phyloP scores from a whole-genome alignment of 2,797 vertebrate genomes.

The Poeciliopsis infans region DNA sequence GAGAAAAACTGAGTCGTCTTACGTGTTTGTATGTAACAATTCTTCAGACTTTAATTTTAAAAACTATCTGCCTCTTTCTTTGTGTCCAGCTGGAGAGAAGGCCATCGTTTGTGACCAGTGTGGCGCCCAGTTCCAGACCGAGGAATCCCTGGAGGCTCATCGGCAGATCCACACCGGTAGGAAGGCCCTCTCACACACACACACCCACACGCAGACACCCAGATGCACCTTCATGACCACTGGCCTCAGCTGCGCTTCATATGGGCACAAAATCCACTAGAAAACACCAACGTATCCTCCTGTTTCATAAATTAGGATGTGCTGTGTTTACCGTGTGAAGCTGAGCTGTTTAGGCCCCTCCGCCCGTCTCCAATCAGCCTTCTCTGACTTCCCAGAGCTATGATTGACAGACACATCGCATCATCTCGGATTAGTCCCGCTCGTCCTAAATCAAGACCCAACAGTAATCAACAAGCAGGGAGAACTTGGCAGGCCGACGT shows the following conservation, averaged over 20 bases:
- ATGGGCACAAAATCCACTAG: background rate
- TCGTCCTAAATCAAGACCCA: conserved; percentile 67
- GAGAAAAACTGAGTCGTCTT: background rate
- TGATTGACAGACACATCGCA: conserved; percentile 66
- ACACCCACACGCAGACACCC: conserved; percentile 9
- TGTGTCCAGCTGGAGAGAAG: conserved; percentile 90
- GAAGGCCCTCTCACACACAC: conserved; percentile 44
- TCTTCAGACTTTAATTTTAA: background rate
- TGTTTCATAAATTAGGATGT: conserved; percentile 11
- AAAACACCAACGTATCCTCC: background rate
- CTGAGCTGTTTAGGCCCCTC: background rate
- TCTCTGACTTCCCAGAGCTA: conserved; percentile 35
- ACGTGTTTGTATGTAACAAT: background rate
- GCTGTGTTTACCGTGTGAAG: conserved; percentile 1
- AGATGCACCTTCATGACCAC: conserved; percentile 15
- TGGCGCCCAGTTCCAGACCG: conserved; percentile 96
- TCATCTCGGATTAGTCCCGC: conserved; percentile 66
- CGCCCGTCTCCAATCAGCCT: conserved; percentile 14
- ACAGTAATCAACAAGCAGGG: conserved; percentile 67
- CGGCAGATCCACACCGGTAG: conserved; percentile 95
- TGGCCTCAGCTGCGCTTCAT: conserved; percentile 19
- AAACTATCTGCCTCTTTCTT: conserved; percentile 33
- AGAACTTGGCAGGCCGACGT: conserved; percentile 67
- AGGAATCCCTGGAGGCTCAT: conserved; percentile 95
- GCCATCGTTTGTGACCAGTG: conserved; percentile 98